Conservation (phyloP, 2,888 invertebrate species). For the Apotomis betuletana region DNA sequence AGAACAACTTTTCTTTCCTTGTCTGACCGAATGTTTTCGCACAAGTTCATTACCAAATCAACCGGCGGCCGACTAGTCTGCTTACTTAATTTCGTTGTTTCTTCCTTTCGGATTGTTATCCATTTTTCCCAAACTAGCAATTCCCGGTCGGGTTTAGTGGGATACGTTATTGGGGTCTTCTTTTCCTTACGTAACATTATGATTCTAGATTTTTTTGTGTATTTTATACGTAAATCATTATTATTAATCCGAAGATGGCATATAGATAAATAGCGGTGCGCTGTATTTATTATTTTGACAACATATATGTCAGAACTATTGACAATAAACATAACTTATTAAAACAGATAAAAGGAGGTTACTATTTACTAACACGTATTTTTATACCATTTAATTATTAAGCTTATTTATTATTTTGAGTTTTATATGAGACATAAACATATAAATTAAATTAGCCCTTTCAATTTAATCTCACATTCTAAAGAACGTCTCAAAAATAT, state of each 20-base stretch:
- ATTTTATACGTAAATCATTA: background rate
- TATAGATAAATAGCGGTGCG: background rate
- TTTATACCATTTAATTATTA: no score
- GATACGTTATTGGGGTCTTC: slow-evolving; percentile 46
- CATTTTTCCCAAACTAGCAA: slow-evolving; percentile 73
- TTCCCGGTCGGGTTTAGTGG: slow-evolving; percentile 61
- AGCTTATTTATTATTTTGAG: no score
- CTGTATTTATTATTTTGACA: background rate
- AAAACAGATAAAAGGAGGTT: no score
- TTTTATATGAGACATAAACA: no score
- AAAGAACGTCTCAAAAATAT: no score
- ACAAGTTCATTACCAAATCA: slow-evolving; percentile 70
- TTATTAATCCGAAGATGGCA: no score
- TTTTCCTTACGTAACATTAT: slow-evolving; percentile 3
- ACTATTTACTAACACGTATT: no score
- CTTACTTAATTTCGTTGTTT: slow-evolving; percentile 57
- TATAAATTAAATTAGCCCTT: no score
- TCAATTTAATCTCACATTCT: no score
- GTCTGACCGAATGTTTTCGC: slow-evolving; percentile 61
- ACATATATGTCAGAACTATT: background rate
- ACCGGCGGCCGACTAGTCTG: slow-evolving; percentile 57
- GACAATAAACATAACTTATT: no score
- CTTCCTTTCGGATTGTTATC: slow-evolving; percentile 68
- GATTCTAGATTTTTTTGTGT: background rate
- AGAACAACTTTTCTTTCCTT: slow-evolving; percentile 67